These are phyloP conservation scores for Lophura nycthemera DNA, from an alignment of 2,113 vertebrate genomes.

Conservation along the genomic window DNA sequence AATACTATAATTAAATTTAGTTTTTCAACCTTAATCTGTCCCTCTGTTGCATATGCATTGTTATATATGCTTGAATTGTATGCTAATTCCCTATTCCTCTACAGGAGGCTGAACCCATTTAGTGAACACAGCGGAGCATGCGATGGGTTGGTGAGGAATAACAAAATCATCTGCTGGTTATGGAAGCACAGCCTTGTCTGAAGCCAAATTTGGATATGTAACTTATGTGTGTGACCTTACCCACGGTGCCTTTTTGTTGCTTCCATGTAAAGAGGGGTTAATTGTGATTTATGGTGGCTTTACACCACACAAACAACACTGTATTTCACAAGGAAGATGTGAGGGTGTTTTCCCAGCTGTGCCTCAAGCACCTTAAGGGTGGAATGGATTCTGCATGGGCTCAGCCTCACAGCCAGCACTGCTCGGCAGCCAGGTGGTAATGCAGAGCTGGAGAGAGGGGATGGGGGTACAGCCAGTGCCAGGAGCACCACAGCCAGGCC, in stretches of 20 bases:
- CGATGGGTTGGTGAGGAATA: neutral
- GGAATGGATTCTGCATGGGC: neutral
- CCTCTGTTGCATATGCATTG: neutral
- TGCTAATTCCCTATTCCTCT: neutral
- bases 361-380: neutral
- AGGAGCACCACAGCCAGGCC: rapidly evolving
- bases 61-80: neutral
- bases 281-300: neutral
- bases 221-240: neutral
- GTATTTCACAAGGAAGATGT: neutral
- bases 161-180: neutral
- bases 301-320: neutral
- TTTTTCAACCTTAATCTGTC: neutral
- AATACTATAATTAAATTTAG: neutral
- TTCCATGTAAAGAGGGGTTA: neutral
- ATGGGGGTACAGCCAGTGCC: rapidly evolving
- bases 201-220: rapidly evolving
- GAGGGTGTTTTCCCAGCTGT: neutral
- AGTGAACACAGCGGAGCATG: neutral
- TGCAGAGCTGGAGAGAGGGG: rapidly evolving
- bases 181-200: neutral
- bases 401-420: rapidly evolving
- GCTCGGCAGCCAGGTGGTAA: rapidly evolving
- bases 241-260: rapidly evolving
- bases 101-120: neutral